phyloP scores from a whole-genome alignment of 2,797 vertebrate species.

The Malurus leucopterus region DNA sequence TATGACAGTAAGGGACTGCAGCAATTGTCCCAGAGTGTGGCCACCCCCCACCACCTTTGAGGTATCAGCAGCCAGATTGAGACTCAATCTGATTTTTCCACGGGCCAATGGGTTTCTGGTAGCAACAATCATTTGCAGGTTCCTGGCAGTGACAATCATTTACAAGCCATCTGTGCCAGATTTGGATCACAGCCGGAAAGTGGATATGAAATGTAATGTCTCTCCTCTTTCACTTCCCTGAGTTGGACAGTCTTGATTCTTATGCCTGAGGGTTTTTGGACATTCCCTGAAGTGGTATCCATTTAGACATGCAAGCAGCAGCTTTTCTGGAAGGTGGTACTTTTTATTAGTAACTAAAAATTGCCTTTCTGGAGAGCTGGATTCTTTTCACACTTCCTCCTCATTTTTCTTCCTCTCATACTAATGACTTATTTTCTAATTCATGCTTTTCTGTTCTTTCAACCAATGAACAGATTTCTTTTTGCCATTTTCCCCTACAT shows the following conservation, averaged over 20 bases:
- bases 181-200: not conserved
- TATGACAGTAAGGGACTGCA: not conserved
- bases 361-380: not conserved
- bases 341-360: conserved; percentile 15
- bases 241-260: not conserved
- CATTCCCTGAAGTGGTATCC: not conserved
- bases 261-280: not conserved
- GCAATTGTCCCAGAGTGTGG: not conserved
- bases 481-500: not conserved
- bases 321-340: conserved; percentile 1
- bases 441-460: not conserved
- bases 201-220: not conserved
- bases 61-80: not conserved
- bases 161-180: conserved; percentile 24
- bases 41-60: not conserved
- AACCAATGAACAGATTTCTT: not conserved
- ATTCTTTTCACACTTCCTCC: conserved; percentile 28
- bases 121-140: not conserved
- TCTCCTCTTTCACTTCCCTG: not conserved
- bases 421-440: conserved; percentile 26
- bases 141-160: conserved; percentile 10
- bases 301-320: not conserved
- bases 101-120: not conserved
- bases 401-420: not conserved
- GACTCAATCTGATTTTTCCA: not conserved